Conservation (phyloP, 2,888 invertebrate genomes). For the Amphipoea lucens region DNA sequence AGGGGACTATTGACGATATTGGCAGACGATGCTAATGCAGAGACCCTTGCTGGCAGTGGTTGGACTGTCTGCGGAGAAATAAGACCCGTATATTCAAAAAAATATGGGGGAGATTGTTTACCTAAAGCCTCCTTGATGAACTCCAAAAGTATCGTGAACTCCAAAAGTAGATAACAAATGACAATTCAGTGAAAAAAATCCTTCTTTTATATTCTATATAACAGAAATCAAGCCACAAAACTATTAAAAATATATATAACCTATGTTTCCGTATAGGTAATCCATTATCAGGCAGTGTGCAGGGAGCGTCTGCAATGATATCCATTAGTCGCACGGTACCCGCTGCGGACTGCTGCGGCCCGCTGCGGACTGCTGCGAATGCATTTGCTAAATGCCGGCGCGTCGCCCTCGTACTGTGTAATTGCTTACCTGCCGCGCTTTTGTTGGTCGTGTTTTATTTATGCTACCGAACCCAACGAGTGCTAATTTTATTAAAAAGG, state of each 20-base stretch:
- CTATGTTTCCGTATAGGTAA: constrained; percentile 5
- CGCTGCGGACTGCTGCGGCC: neutral
- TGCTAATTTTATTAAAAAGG: constrained; percentile 16
- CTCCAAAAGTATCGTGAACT: neutral
- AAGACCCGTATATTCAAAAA: neutral
- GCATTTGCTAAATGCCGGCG: constrained; percentile 40
- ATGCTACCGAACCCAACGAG: neutral
- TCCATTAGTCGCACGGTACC: constrained; percentile 29
- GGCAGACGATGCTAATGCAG: constrained; percentile 35
- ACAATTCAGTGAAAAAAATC: neutral
- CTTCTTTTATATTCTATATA: neutral
- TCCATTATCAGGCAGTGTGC: constrained; percentile 27
- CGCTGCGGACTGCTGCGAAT: constrained; percentile 14
- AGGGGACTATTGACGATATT: constrained; percentile 35
- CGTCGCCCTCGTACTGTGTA: constrained; percentile 17
- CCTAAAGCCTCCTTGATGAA: no score
- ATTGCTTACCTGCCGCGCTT: constrained; percentile 48
- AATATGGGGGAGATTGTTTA: neutral
- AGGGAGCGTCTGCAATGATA: constrained; percentile 29
- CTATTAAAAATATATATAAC: neutral
- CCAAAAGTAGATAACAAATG: neutral
- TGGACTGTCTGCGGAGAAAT: constrained; percentile 2
- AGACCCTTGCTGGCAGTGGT: neutral
- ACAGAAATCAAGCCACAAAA: constrained; percentile 2
- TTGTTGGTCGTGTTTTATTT: constrained; percentile 32